phyloP scores from a whole-genome alignment of 2,113 vertebrate species.

The Cyphomyrus discorhynchus region DNA sequence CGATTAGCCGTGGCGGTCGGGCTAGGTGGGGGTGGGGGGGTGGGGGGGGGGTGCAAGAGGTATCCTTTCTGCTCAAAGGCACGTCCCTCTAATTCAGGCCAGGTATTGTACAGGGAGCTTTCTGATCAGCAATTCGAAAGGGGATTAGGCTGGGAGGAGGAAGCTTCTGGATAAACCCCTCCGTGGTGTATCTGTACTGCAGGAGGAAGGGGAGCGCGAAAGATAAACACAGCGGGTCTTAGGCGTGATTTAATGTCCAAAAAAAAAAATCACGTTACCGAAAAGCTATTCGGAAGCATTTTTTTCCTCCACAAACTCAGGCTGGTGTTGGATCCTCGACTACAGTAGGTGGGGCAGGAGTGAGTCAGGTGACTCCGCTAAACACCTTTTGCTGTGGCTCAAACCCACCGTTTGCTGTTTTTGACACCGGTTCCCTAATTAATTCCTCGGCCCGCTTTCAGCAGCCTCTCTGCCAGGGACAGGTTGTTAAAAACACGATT shows the following conservation, averaged over 20 bases:
- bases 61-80: conserved; percentile 23
- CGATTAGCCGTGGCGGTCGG: conserved; percentile 29
- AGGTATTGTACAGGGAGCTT: conserved; percentile 37
- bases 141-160: conserved; percentile 45
- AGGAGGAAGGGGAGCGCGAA: conserved; percentile 19
- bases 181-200: conserved; percentile 16
- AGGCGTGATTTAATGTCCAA: conserved; percentile 40
- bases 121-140: conserved; percentile 45
- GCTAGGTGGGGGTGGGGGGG: background rate
- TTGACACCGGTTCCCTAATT: background rate
- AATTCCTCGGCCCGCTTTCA: background rate
- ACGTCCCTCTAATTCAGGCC: conserved; percentile 36
- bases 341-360: background rate
- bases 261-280: conserved; percentile 20
- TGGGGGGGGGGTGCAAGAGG: conserved; percentile 15
- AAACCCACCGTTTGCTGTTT: background rate
- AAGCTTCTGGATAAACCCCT: conserved; percentile 36
- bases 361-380: background rate
- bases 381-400: background rate
- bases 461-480: background rate
- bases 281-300: background rate
- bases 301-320: background rate
- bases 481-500: background rate
- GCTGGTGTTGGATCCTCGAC: background rate
- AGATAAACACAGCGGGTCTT: conserved; percentile 18